phyloP scores from a whole-genome alignment of 2,888 invertebrate genomes.

The Odontomyia ornata region DNA sequence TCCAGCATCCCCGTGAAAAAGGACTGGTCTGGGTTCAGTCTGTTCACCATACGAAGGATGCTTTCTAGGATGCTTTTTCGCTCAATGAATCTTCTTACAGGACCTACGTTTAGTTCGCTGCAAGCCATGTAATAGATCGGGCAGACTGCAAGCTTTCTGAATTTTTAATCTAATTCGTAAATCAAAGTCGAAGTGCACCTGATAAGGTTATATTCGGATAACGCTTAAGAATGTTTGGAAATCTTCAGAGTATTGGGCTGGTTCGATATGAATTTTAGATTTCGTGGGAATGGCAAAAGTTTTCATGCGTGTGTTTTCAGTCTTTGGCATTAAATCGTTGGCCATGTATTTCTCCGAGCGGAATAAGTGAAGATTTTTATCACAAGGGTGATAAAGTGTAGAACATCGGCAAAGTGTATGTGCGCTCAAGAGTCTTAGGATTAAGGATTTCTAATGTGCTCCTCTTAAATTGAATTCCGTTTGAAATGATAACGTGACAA shows the following conservation, averaged over 20 bases:
- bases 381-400: neutral
- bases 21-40: constrained; percentile 20
- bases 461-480: neutral
- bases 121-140: constrained; percentile 47
- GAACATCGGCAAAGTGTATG: neutral
- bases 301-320: neutral
- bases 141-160: constrained; percentile 20
- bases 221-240: neutral
- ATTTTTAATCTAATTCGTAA: constrained; percentile 3
- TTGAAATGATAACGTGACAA: constrained; percentile 37
- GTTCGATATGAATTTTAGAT: neutral
- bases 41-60: constrained; percentile 21
- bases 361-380: too few relatives aligned
- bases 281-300: neutral
- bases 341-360: too few relatives aligned
- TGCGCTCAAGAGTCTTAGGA: neutral
- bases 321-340: too few relatives aligned
- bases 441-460: neutral
- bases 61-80: constrained; percentile 44
- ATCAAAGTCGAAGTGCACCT: constrained; percentile 13
- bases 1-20: constrained; percentile 45
- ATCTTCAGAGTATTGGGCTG: neutral
- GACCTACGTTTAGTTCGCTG: constrained; percentile 45
- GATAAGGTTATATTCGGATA: neutral
- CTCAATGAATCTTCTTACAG: constrained; percentile 43